phyloP scores from a whole-genome alignment of 2,113 vertebrate species.

The Archilochus colubris region DNA sequence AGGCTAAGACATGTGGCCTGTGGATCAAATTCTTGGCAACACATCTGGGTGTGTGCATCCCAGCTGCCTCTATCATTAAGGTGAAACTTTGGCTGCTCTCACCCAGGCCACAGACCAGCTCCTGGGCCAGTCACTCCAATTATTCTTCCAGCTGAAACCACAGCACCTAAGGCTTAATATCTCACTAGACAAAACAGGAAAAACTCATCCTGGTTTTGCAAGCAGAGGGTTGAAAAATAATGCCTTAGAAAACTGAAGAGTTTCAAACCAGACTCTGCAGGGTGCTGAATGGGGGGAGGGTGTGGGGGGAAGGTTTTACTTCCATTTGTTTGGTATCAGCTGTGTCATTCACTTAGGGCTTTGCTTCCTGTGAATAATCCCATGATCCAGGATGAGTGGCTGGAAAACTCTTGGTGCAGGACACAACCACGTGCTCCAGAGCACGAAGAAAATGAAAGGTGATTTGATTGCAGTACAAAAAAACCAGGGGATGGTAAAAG shows the following conservation, averaged over 20 bases:
- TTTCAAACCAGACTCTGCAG: not conserved
- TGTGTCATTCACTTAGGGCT: not conserved
- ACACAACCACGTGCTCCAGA: not conserved
- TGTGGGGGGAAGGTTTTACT: not conserved
- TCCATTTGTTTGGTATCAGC: not conserved
- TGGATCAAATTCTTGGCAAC: not conserved
- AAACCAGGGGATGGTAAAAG: not conserved
- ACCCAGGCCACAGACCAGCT: not conserved
- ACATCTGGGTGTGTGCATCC: not conserved
- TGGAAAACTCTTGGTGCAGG: not conserved
- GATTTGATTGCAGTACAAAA: not conserved
- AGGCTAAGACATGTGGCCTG: not conserved
- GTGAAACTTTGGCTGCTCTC: not conserved
- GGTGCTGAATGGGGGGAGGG: not conserved
- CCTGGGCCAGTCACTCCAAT: not conserved
- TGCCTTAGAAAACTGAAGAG: not conserved
- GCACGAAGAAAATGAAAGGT: not conserved
- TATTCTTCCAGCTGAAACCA: not conserved
- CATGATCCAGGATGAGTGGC: not conserved
- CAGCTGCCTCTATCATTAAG: not conserved
- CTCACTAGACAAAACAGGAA: not conserved
- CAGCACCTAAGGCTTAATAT: not conserved
- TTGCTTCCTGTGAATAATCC: slow-evolving; percentile 12
- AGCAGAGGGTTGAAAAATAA: not conserved
- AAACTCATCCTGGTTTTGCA: not conserved